Base-by-base conservation (phyloP, 2,113 vertebrate species). In the Scophthalmus maximus region DNA sequence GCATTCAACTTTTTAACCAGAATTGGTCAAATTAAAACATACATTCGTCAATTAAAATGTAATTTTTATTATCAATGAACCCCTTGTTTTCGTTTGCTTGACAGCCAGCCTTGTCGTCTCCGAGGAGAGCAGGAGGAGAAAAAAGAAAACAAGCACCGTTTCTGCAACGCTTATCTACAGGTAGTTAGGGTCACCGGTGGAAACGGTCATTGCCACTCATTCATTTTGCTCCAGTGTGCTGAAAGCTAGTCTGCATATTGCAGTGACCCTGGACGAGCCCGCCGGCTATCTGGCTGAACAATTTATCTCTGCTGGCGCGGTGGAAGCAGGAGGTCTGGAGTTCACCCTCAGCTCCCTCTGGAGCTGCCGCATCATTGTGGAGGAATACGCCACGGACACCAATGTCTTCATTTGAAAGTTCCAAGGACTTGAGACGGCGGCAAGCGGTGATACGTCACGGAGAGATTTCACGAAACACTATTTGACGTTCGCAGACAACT, bases 261-360 rank as follows among this genome's bases (percentile, higher is more conserved):
- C 49, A 38, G 47, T 57, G 58, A 74, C 72, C 46, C 64, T 76
- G 60, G 58, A 74, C 57, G 20, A 67, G 38, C 34, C 72, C 52
- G 61, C 61, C 14, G 68, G 81, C 57, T 44, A 36, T 58, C 44
- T 66, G 3, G 11, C 61, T 10, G 4, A 46, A 73, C 69, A 36
- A 73, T 81, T 85, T 79, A 80, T 89, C 74, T 78, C 44, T 59
- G 64, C n/a, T 78, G 32, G 32, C 0, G 26, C 42, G 1, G 32
- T 49, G 50, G 51, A 78, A 56, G 60, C 52, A 52, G 5, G 12
- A 52, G 29, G 64, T 56, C 29, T 72, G 66, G 53, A 58, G 72
- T 76, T 74, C 81, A 76, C 18, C 4, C 17, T 17, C 34, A 26
- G 29, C 29, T 69, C 22, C 64, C 70, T 65, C 52, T 1, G 9